phyloP scores from a whole-genome alignment of 2,888 invertebrate genomes.

The Drosophila mettleri region DNA sequence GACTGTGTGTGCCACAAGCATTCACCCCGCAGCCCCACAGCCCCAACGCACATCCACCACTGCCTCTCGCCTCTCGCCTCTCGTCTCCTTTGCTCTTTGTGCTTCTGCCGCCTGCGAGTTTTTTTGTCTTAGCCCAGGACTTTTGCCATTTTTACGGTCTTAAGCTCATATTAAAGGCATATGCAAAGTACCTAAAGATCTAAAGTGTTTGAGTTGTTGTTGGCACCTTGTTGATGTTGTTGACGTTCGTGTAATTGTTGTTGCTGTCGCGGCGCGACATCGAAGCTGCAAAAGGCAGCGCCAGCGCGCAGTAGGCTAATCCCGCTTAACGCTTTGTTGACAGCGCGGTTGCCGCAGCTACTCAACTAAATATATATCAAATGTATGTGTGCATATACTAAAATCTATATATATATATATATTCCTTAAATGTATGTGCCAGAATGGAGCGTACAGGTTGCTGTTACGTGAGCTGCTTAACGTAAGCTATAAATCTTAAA shows the following conservation, averaged over 20 bases:
- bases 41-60: no score
- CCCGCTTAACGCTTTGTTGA: slow-evolving; percentile 76
- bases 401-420: neutral
- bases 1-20: slow-evolving; percentile 11
- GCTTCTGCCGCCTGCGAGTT: slow-evolving; percentile 5
- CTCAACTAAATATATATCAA: slow-evolving; percentile 33
- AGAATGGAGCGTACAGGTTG: neutral
- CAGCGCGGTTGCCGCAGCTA: slow-evolving; percentile 52
- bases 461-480: slow-evolving; percentile 25
- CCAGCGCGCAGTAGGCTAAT: slow-evolving; percentile 56
- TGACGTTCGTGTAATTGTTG: slow-evolving; percentile 59
- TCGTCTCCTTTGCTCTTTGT: neutral
- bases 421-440: no score
- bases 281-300: slow-evolving; percentile 50
- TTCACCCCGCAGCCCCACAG: neutral
- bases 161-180: slow-evolving; percentile 75
- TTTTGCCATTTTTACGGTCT: slow-evolving; percentile 76
- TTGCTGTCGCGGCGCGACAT: slow-evolving; percentile 10
- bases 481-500: slow-evolving; percentile 25
- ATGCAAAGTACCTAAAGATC: slow-evolving; percentile 69
- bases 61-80: neutral
- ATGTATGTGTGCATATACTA: neutral
- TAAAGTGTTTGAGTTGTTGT: slow-evolving; percentile 58
- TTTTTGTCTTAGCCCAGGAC: slow-evolving; percentile 52
- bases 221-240: slow-evolving; percentile 37